Percentiles rank a stretch among this genome's conserved stretches.
Conservation (phyloP, 2,888 invertebrate species). For the Biston betularia region DNA sequence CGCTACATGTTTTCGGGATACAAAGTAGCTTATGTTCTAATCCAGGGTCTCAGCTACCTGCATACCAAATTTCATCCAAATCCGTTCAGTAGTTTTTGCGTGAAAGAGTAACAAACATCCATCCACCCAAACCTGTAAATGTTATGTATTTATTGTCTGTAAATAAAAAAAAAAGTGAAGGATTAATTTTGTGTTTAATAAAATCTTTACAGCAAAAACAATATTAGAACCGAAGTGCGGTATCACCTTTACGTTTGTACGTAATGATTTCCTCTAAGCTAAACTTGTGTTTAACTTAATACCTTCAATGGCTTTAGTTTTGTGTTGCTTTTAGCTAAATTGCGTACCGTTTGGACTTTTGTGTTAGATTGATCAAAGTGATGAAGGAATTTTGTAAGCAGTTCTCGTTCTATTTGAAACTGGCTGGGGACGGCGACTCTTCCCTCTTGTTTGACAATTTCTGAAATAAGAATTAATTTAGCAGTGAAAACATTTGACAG, state of each 20-base stretch:
- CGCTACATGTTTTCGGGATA: too few species aligned
- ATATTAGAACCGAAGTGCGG: neutral
- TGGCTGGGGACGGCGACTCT: neutral
- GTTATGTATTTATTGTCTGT: too few species aligned
- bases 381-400: constrained; percentile 4
- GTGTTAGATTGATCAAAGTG: constrained; percentile 11
- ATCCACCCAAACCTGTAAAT: too few species aligned
- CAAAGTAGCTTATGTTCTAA: too few species aligned
- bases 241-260: constrained; percentile 11
- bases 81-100: too few species aligned
- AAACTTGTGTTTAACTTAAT: constrained; percentile 38
- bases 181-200: too few species aligned
- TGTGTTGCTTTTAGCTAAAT: constrained; percentile 37
- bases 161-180: too few species aligned
- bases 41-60: too few species aligned
- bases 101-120: too few species aligned
- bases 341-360: constrained; percentile 25
- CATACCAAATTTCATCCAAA: too few species aligned
- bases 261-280: constrained; percentile 28
- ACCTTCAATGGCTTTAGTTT: constrained; percentile 35
- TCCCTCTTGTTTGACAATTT: neutral
- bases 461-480: too few species aligned
- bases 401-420: constrained; percentile 10
- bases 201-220: neutral
- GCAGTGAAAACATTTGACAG: too few species aligned